Conservation (phyloP, 2,888 invertebrate genomes). For the Hydriomena furcata region DNA sequence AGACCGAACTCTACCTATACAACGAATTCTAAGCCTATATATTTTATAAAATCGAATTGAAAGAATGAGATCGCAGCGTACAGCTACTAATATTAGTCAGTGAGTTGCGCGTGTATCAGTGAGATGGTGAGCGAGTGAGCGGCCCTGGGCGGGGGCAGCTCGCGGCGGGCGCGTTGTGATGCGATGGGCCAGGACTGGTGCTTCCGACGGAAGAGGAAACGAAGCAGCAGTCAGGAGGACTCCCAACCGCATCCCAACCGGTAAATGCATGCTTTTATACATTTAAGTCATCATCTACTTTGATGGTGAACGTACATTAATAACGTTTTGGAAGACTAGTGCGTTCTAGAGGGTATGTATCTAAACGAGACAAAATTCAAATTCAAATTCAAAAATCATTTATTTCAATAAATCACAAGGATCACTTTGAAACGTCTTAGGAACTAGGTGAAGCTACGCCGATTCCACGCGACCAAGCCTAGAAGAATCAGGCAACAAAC, state of each 20-base stretch:
- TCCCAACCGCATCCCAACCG: slow-evolving; percentile 84
- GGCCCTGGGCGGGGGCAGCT: slow-evolving; percentile 81
- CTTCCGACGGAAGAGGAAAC: slow-evolving; percentile 88
- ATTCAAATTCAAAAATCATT: too few species aligned
- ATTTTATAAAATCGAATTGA: slow-evolving; percentile 18
- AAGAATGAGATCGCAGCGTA: slow-evolving; percentile 16
- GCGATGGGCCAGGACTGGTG: slow-evolving; percentile 91
- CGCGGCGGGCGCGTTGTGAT: slow-evolving; percentile 81
- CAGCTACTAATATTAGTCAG: slow-evolving; percentile 14
- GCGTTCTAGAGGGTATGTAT: too few species aligned
- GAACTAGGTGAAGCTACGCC: too few species aligned
- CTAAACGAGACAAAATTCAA: too few species aligned
- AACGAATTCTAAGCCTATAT: slow-evolving; percentile 21
- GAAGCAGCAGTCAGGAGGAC: slow-evolving; percentile 86
- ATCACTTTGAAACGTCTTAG: too few species aligned
- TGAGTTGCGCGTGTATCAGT: slow-evolving; percentile 31
- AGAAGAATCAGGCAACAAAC: too few species aligned
- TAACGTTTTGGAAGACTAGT: too few species aligned
- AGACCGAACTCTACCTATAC: slow-evolving; percentile 15
- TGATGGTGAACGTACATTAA: too few species aligned
- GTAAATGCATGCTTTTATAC: slow-evolving; percentile 50
- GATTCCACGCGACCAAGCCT: too few species aligned
- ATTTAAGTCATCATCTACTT: too few species aligned
- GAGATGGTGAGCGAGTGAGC: slow-evolving; percentile 56
- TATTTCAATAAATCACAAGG: too few species aligned